Base-by-base conservation (phyloP, 2,888 invertebrate species). In the Drosophila demipolita region DNA sequence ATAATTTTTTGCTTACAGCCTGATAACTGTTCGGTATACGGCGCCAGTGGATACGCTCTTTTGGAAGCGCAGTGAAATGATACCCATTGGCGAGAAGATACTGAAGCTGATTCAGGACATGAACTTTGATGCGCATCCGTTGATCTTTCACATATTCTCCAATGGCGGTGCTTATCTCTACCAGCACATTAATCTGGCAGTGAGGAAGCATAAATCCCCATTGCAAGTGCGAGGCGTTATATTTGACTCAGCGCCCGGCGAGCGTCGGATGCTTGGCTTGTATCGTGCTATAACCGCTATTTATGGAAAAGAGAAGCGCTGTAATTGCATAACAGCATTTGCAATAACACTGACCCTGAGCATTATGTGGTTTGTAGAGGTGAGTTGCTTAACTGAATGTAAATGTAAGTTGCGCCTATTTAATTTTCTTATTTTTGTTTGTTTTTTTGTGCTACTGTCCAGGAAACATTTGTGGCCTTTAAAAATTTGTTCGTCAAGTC, bases 151-250 rank as follows among this genome's bases (percentile, higher is more conserved):
- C 87, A 94, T 95, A 66, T 96, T 96, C 91, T 96, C 96, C 73
- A 96, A 96, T 90, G 91, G 96, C n/a, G 96, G 96, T 23, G 95
- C 96, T 6, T 95, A 95, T 88, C 93, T 96, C 12, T 96, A 96
- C 91, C 95, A 93, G 81, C 95, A 96, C 91, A 95, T 96, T 79
- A 95, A 95, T 40, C 89, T 95, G 69, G 95, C 95, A 9, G 93
- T 95, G 80, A 93, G 94, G 75, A 93, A 94, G 69, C 93, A 93
- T 45, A 93, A 94, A 29, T 94, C 94, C 66, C 94, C 94, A 2
- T 91, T 95, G 48, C 94, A 92, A 72, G 91, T 93, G 38, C 92
- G 92, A 11, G 96, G 96, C 6, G 95, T 95, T 38, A 95, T 96
- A 71, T 95, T 96, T 77, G 96, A 96, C 90, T 96, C 96, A 53